Evolutionary conservation across 2,113 vertebrate genomes (phyloP), one percentile per base, ranked within the genome.

Genomic region (Ochotona princeps): DNA sequence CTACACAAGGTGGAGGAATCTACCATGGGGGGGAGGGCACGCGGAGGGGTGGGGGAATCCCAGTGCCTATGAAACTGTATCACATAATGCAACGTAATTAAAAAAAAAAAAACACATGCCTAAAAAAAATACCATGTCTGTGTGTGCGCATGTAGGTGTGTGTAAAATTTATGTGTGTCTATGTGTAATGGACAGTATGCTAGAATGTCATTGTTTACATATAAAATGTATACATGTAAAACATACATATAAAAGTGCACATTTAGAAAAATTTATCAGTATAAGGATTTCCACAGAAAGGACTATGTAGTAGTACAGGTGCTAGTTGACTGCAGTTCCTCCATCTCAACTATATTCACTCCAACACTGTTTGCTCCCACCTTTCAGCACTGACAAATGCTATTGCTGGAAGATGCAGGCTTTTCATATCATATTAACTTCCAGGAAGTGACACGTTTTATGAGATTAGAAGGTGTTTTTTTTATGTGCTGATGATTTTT

Each of bases 401-500:
- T 96, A 12, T 47, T 93, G 49, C 70, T 83, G 12, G 38, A 67
- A 84, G 0, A 0, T 67, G 32, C 4, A 86, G 61, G 47, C 2
- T 95, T 44, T 47, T 82, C 89, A 81, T 51, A 38, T 93, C 23
- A 92, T 17, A 65, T 95, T 97, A 83, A 93, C 82, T 60, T 70
- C 23, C 54, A 63, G 57, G 54, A 92, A 76, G 8, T 65, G 67
- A 38, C 83, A 87, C 0, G 0, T 92, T 90, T 97, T 85, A 87
- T 65, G 90, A 44, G 35, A 96, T 78, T 44, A 66, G 51, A 7
- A 9, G 69, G 87, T 95, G 20, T 93, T 96, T 76, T 44, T 76
- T 44, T n/a, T 23, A 91, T 95, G 49, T 28, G 2, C 26, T 89
- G 3, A 65, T 94, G 94, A 86, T 15, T 57, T 83, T 20, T 25